Evolutionary conservation across 2,797 vertebrate species (phyloP).

Genomic region (Tapirus indicus): DNA sequence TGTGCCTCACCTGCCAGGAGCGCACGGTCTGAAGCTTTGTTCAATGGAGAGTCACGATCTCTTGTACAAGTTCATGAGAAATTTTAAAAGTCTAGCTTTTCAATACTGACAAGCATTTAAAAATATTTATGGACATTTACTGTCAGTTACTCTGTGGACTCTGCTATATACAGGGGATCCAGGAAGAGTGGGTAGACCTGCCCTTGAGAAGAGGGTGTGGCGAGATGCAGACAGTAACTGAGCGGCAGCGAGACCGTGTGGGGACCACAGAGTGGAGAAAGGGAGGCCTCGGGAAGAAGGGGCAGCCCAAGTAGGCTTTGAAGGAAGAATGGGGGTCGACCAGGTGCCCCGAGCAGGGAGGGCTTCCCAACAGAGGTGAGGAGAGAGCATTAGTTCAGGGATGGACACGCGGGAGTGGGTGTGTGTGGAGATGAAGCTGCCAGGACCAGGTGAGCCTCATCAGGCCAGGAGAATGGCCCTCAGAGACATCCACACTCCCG

Average conservation of each 20-base stretch:
- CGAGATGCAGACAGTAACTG: neutral
- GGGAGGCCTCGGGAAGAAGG: neutral
- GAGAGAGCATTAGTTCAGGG: too few species aligned
- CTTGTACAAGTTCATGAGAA: fast-evolving
- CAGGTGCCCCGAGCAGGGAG: neutral
- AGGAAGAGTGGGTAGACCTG: fast-evolving
- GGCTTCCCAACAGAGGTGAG: too few species aligned
- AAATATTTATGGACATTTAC: fast-evolving
- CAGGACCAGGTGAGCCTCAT: neutral
- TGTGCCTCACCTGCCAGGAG: neutral
- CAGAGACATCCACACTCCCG: neutral
- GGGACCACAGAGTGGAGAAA: fast-evolving
- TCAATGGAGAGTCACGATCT: fast-evolving
- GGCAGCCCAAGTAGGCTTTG: neutral
- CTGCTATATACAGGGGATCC: fast-evolving
- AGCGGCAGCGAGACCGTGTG: fast-evolving
- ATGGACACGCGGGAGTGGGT: too few species aligned
- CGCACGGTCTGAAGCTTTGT: fast-evolving
- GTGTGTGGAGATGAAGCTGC: neutral
- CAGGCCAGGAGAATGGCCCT: neutral
- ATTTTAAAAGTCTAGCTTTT: too few species aligned
- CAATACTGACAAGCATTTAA: neutral
- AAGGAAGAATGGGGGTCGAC: too few species aligned
- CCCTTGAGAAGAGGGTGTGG: neutral
- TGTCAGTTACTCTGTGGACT: fast-evolving